Conservation (phyloP, 2,113 vertebrate species). For the Phyllostomus hastatus region DNA sequence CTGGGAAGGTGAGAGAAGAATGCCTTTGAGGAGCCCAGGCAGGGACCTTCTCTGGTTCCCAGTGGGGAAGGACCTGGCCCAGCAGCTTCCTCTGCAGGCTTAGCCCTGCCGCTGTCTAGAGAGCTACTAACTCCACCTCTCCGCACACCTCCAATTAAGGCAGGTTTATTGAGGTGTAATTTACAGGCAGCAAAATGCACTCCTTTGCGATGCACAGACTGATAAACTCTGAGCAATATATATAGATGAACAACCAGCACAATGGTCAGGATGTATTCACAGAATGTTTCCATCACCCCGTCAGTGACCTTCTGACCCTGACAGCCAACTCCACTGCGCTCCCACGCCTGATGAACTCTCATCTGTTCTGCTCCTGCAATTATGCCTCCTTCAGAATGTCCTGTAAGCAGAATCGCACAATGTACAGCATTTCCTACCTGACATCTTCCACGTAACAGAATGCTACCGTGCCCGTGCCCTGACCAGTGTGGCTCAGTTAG, state of each 20-base stretch:
- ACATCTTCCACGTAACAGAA: not conserved
- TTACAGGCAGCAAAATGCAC: not conserved
- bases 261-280: not conserved
- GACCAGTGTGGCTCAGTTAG: no score
- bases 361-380: not conserved
- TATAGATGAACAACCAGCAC: not conserved
- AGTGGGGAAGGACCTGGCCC: fast-evolving
- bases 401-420: not conserved
- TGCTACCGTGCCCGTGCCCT: not conserved
- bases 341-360: not conserved
- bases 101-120: fast-evolving
- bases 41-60: not conserved
- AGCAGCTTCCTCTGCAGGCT: no score
- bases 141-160: not conserved
- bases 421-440: not conserved
- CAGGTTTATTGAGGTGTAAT: not conserved
- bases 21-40: not conserved
- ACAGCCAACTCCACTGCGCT: not conserved
- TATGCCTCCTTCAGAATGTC: not conserved
- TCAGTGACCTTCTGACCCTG: not conserved
- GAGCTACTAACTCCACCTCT: no score
- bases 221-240: not conserved
- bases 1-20: not conserved
- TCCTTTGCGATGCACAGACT: not conserved
- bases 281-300: not conserved